Evolutionary conservation across 1,140 invertebrate genomes (phyloP), one percentile per base, ranked within the genome.

Genomic region (Drosophila miranda): DNA sequence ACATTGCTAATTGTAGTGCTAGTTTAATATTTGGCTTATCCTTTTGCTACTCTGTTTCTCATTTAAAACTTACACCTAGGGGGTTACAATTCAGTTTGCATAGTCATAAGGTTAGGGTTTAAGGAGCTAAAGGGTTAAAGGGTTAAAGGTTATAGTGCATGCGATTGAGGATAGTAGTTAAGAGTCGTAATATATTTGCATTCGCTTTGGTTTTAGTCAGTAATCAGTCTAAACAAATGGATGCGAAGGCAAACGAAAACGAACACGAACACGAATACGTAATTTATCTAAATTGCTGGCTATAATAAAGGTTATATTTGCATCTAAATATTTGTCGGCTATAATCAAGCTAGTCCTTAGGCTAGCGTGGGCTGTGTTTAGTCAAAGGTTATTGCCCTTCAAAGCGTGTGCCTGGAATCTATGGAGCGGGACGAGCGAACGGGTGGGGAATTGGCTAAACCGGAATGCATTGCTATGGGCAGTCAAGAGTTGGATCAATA

Each of bases 161-260:
- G 60, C 50, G 43, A 72, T 58, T 49, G 54, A 60, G 64, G 63
- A 51, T 55, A 51, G 34, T 38, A 38, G 34, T 38, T 38, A 13
- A 13, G 5, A 5, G 11, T 38, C 38, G 61, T 72, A 59, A 59
- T 58, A 83, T 84, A 70, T 71, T 86, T 73, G 72, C 80, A 75
- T 68, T 56, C 45, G 68, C 72, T 79, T 84, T 84, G 86, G 70
- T 81, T 38, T 13, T 38, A 38, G 34, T 38, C 34, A 38, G 81
- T 84, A 84, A 70, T 84, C 80, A 84, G 80, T 84, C 80, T 84
- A 84, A 84, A 86, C 21, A 75, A 72, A 84, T 69, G 67, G 71
- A 80, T 73, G 59, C 71, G 48, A 84, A 84, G 59, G 62, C 74
- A 57, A 75, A 61, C 50, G 78, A 78, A 71, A 75, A 62, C 67